A percentile compares a stretch with the other conserved stretches of the same genome.
Evolutionary conservation across 1,140 invertebrate genomes (phyloP).

Genomic region (Drosophila tsacasi): DNA sequence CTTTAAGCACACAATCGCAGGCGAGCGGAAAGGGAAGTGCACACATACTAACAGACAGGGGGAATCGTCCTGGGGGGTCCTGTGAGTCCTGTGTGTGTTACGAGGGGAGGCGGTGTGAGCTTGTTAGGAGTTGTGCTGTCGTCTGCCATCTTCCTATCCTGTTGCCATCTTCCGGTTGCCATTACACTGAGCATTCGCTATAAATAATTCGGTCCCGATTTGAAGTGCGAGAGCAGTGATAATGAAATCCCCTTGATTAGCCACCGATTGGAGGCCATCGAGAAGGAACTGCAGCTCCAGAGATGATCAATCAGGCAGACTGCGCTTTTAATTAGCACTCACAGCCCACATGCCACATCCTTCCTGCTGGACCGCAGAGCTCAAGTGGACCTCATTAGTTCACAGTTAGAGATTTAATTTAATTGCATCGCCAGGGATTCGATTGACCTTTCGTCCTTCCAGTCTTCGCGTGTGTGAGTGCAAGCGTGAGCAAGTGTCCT

Average conservation of each 20-base stretch:
- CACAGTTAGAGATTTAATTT: constrained; percentile 70
- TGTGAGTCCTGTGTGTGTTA: constrained; percentile 7
- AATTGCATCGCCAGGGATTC: constrained; percentile 63
- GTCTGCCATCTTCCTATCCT: constrained; percentile 52
- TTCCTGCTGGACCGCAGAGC: constrained; percentile 30
- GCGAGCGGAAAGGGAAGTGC: constrained; percentile 25
- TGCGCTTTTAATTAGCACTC: constrained; percentile 57
- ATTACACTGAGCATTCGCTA: constrained; percentile 68
- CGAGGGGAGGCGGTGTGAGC: constrained; percentile 12
- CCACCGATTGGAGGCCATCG: constrained; percentile 23
- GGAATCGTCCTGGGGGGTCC: constrained; percentile 21
- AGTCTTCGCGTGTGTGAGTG: constrained; percentile 26
- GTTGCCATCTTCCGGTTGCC: constrained; percentile 68
- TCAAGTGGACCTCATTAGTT: constrained; percentile 68
- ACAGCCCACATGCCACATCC: constrained; percentile 9
- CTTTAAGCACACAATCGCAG: constrained; percentile 43
- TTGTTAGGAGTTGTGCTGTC: constrained; percentile 64
- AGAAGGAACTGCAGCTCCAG: constrained; percentile 31
- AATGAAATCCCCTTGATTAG: constrained; percentile 76
- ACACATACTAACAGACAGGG: constrained; percentile 8
- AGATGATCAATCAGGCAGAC: constrained; percentile 40
- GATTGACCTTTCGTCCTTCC: constrained; percentile 50
- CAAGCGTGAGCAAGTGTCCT: constrained; percentile 29
- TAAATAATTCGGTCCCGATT: constrained; percentile 68
- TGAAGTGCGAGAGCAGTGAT: constrained; percentile 57